Conservation (phyloP, 2,113 vertebrate genomes). For the Isurus oxyrinchus region DNA sequence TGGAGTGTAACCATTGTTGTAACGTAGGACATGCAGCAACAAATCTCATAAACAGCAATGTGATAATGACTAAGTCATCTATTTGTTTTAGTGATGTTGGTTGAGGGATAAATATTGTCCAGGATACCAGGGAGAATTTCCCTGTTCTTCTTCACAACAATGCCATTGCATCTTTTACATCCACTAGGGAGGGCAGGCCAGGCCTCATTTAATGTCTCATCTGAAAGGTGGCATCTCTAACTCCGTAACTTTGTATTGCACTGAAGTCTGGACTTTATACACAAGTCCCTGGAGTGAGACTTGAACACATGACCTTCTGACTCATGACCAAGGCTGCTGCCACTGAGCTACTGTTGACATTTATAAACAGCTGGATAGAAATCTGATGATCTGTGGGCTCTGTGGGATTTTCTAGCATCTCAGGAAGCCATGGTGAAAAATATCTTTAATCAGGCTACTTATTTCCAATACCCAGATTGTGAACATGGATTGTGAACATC, state of each 20-base stretch:
- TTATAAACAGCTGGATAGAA: not conserved
- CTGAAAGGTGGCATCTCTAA: not conserved
- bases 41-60: not conserved
- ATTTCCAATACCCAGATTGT: too few relatives aligned
- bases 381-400: not conserved
- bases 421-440: not conserved
- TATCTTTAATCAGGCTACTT: not conserved
- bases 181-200: too few relatives aligned
- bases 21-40: not conserved
- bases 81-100: not conserved
- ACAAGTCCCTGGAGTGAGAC: not conserved
- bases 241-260: not conserved
- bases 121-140: not conserved
- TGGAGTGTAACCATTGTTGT: not conserved
- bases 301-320: not conserved
- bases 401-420: not conserved
- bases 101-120: not conserved
- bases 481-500: too few relatives aligned
- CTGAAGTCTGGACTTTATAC: not conserved
- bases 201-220: too few relatives aligned
- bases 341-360: not conserved
- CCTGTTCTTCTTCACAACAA: not conserved
- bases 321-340: not conserved
- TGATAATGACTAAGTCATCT: not conserved
- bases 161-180: not conserved